Evolutionary conservation across 2,888 invertebrate genomes (phyloP), one percentile per base, ranked within the genome.

Genomic region (Rhyacophila evoluta): DNA sequence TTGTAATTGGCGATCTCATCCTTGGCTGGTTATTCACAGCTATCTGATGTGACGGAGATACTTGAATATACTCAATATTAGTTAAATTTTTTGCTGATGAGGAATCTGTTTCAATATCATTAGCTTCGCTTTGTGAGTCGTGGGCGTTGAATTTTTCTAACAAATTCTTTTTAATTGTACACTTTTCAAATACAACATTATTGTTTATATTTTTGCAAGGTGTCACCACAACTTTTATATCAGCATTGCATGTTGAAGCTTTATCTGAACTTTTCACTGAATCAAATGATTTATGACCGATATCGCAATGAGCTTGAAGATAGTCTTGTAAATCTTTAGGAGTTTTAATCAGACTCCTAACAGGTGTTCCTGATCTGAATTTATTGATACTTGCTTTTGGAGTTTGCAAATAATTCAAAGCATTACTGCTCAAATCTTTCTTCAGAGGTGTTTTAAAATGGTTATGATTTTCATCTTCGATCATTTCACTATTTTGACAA

Each of bases 281-380:
- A 55, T 81, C 82, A 67, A 82, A 78, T 6, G 77, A 72, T 19
- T 10, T 39, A 19, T 82, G 82, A 8, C 81, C 82, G 28, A 78
- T 75, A 72, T 82, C 90, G n/a, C 85, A 85, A 84, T 89, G 89
- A 79, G 89, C 85, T 85, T 89, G 88, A 55, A 88, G 88, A 84
- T 90, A 90, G 83, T 88, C 88, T 83, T 90, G 89, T 81, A 90
- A 84, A 83, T 89, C 90, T 82, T 89, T 89, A 1, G 90, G 89
- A 74, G 90, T 89, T 83, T 90, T 89, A 84, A 90, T 90, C 25
- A 90, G 86, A 82, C 89, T 90, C 81, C 89, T 89, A 83, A 89
- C 55, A 0, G 82, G 81, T 37, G 79, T 82, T 11, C 76, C 78
- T 11, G 36, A 15, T 12, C 55, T 69, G 36, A 55, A 80, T 68